These are phyloP conservation scores for Hoplodrina ambigua DNA, from an alignment of 2,888 invertebrate species.

Conservation along the genomic window DNA sequence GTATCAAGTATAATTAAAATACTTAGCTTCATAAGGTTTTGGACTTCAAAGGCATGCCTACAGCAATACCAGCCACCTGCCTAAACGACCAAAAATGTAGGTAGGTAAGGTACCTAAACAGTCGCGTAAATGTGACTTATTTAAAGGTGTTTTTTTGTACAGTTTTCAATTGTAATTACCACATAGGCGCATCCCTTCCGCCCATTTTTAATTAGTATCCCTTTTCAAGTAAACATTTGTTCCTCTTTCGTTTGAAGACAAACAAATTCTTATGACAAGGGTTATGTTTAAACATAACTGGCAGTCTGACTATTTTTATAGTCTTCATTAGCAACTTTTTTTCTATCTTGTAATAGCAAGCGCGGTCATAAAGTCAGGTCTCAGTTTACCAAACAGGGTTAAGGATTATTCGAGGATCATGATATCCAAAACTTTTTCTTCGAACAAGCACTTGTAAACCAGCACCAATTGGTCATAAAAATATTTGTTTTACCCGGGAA, in stretches of 20 bases:
- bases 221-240: slow-evolving; percentile 37
- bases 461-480: too few relatives aligned
- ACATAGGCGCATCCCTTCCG: slow-evolving; percentile 63
- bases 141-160: neutral
- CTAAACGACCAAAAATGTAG: neutral
- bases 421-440: too few relatives aligned
- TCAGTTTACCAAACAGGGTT: neutral
- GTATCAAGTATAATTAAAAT: too few relatives aligned
- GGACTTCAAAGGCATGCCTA: too few relatives aligned
- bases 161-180: slow-evolving; percentile 52
- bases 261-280: slow-evolving; percentile 61
- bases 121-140: neutral
- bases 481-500: too few relatives aligned
- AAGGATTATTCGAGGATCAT: neutral
- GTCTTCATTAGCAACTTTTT: too few relatives aligned
- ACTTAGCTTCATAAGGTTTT: too few relatives aligned
- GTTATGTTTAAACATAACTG: slow-evolving; percentile 35
- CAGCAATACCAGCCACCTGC: too few relatives aligned
- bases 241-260: slow-evolving; percentile 28
- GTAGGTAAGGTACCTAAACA: too few relatives aligned
- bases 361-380: too few relatives aligned
- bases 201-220: slow-evolving; percentile 68
- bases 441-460: too few relatives aligned
- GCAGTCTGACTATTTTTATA: neutral
- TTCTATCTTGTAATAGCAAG: too few relatives aligned